Evolutionary conservation across 1,140 invertebrate species (phyloP), one percentile per base, ranked within the genome.

Genomic region (Helicoverpa armigera): DNA sequence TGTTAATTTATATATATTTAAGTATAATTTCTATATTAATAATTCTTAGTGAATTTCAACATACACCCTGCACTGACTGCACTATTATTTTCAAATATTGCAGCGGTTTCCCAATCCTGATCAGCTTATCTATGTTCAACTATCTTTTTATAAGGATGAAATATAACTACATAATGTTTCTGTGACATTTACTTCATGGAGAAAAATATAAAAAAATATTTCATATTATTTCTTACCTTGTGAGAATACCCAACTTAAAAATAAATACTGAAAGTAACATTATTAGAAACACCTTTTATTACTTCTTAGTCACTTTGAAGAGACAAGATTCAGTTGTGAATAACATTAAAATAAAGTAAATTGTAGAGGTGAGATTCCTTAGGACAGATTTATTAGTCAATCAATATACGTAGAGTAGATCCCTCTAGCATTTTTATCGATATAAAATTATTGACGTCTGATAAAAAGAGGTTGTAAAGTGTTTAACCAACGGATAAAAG

Each of bases 401-500:
- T 54, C 23, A 72, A 53, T 12, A 23, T 7, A 51, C 18, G 23
- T 23, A 23, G 23, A 23, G 23, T 50, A 54, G 53, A 72, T 50
- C 69, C 29, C 69, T 43, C 35, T 35, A 7, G 50, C 31, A 70
- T 29, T 29, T 70, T 18, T 43, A 43, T 69, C 16, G n/a, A 18
- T 48, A 67, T 48, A 18, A 4, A 48, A 31, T 72, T 54, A 54
- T 54, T 72, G 50, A 51, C 69, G 18, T 51, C 53, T 53, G 11
- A 31, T 61, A 18, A 31, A 73, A 2, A 4, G 18, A 77, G 75
- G 75, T 82, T 82, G 72, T 81, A 84, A 61, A 80, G 72, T 81
- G 80, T 81, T 72, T 77, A 73, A 78, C 81, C 31, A 60, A 75
- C 72, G 53, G 82, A 83, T 61, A 81, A 74, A 43, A 85, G 82